These are phyloP conservation scores for Spodoptera exigua DNA, from an alignment of 2,888 invertebrate genomes.

Conservation along the genomic window DNA sequence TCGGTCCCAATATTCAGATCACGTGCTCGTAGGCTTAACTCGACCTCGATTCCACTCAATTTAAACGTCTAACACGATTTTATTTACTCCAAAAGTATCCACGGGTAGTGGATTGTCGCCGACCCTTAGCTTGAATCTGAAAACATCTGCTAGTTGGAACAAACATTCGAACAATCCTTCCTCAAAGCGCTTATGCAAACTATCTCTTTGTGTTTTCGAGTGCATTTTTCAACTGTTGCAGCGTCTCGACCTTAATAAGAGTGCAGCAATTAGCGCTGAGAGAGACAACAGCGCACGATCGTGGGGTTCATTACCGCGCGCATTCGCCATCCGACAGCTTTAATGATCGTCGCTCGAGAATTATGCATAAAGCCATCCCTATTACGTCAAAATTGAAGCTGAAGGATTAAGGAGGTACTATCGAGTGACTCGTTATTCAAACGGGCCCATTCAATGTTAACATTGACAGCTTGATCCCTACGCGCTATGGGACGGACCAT, in stretches of 20 bases:
- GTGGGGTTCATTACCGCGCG: conserved; percentile 72
- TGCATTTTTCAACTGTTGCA: conserved; percentile 72
- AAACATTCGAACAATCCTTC: conserved; percentile 40
- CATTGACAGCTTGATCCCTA: conserved; percentile 60
- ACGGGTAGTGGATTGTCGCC: conserved; percentile 48
- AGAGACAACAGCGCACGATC: conserved; percentile 69
- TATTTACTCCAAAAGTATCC: conserved; percentile 64
- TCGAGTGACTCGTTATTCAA: conserved; percentile 27
- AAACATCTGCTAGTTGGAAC: conserved; percentile 34
- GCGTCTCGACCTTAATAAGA: conserved; percentile 76
- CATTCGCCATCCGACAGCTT: conserved; percentile 63
- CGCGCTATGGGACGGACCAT: conserved; percentile 48
- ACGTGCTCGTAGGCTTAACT: conserved; percentile 66
- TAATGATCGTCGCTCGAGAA: conserved; percentile 69
- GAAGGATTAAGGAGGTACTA: conserved; percentile 42
- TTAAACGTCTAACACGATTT: conserved; percentile 71
- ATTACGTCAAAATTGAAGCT: conserved; percentile 49
- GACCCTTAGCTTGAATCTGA: conserved; percentile 37
- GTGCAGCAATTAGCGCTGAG: conserved; percentile 75
- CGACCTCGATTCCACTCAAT: conserved; percentile 73
- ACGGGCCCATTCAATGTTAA: conserved; percentile 28
- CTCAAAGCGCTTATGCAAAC: conserved; percentile 48
- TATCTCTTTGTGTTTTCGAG: conserved; percentile 59
- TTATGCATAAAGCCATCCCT: conserved; percentile 62
- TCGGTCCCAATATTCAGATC: conserved; percentile 63